Evolutionary conservation across 1,140 invertebrate genomes (phyloP), one percentile per base, ranked within the genome.

Genomic region (Temnothorax longispinosus): DNA sequence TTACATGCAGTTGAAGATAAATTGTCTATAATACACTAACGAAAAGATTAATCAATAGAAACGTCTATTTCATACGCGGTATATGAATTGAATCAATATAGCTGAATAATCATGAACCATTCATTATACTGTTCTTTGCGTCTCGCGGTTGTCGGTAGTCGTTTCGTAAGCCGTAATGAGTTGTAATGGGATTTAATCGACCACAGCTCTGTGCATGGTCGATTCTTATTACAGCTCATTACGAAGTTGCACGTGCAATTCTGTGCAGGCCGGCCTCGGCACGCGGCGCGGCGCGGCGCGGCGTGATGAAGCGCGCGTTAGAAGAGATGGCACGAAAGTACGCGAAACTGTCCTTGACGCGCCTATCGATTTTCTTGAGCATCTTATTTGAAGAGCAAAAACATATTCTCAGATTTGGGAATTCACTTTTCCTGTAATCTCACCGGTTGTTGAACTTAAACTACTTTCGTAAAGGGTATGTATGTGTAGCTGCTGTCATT

Each of bases 301-400:
- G 8, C 18, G 32, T 27, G 69, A 75, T 50, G 54, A 84, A 75
- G 72, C 44, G 32, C 64, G 5, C 52, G 54, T 18, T 10, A 27
- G 41, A 13, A 8, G n/a, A 50, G 84, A 86, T 69, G 50, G 62
- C 18, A 86, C 32, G 76, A 80, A 81, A 86, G 62, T 81, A 80
- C 47, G 62, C 10, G 44, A 82, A 87, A 84, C 65, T 87, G 78
- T 72, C 85, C 78, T 84, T 84, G 77, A 52, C 35, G 47, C 38
- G 64, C 15, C 21, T 64, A 84, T 87, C 67, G 85, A 87, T 87
- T 87, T 87, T 87, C 78, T 32, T 60, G 35, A 87, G 65, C 35
- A 87, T 77, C 64, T 88, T 69, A 87, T 87, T 88, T 65, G 21
- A 62, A 54, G 54, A 74, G 80, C 52, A 72, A 7, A 44, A 47